A percentile compares a stretch with the other conserved stretches of the same genome.
phyloP scores from a whole-genome alignment of 1,140 invertebrate species.

The Zaprionus camerounensis region DNA sequence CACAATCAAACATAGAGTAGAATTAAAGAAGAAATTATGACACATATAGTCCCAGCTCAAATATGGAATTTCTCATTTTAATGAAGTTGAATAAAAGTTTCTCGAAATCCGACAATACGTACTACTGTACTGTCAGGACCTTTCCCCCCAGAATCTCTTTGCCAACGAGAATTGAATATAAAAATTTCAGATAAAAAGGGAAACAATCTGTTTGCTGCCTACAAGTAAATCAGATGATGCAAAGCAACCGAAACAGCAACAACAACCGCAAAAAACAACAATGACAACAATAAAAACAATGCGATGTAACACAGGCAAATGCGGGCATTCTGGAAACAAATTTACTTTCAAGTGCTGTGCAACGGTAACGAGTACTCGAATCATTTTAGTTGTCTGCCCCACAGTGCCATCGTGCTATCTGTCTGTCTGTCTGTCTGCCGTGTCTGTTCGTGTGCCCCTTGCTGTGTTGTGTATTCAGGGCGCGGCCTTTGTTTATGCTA shows the following conservation, averaged over 20 bases:
- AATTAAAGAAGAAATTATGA: too few species aligned
- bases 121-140: not conserved
- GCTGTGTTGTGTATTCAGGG: slow-evolving; percentile 60
- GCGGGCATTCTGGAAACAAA: slow-evolving; percentile 68
- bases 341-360: slow-evolving; percentile 74
- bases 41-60: not conserved
- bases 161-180: slow-evolving; percentile 53
- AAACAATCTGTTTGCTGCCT: slow-evolving; percentile 55
- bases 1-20: too few species aligned
- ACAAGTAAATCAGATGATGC: slow-evolving; percentile 36
- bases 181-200: slow-evolving; percentile 46
- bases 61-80: not conserved
- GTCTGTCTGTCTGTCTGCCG: not conserved
- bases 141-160: not conserved
- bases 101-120: not conserved
- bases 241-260: slow-evolving; percentile 33
- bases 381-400: slow-evolving; percentile 44
- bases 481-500: slow-evolving; percentile 80
- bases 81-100: not conserved
- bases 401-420: slow-evolving; percentile 9
- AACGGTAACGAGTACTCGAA: slow-evolving; percentile 59
- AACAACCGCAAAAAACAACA: slow-evolving; percentile 30
- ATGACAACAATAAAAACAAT: not conserved
- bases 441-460: slow-evolving; percentile 18
- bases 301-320: slow-evolving; percentile 55